These are phyloP conservation scores for Papilio polytes DNA, from an alignment of 1,140 invertebrate species.

Conservation along the genomic window DNA sequence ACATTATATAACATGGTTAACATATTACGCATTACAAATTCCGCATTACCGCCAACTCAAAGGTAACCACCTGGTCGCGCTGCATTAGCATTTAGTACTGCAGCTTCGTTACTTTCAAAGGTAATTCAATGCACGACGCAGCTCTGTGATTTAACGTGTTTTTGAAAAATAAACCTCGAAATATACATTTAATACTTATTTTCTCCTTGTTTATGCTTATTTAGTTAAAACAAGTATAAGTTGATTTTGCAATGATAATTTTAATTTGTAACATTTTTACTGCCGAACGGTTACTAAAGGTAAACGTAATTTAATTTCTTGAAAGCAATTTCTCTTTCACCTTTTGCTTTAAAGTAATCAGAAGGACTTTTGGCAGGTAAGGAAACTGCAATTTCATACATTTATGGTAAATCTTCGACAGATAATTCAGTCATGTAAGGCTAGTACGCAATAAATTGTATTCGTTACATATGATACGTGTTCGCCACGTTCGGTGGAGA, in stretches of 20 bases:
- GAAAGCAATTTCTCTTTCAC: conserved; percentile 3
- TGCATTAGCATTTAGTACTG: conserved; percentile 10
- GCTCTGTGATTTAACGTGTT: background rate
- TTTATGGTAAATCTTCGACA: background rate
- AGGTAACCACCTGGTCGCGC: background rate
- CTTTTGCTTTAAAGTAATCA: background rate
- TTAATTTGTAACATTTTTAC: background rate
- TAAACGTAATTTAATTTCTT: conserved; percentile 13
- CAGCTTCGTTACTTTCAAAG: background rate
- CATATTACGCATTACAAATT: background rate
- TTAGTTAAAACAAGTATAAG: background rate
- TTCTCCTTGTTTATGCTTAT: background rate
- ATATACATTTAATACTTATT: background rate
- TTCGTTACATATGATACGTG: too few species aligned
- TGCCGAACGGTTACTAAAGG: background rate
- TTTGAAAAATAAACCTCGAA: background rate
- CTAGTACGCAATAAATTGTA: too few species aligned
- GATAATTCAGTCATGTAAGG: too few species aligned
- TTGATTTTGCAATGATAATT: background rate
- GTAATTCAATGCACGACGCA: background rate
- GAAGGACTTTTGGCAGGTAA: background rate
- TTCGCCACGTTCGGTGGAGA: too few species aligned
- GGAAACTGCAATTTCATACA: background rate
- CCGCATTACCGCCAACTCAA: background rate
- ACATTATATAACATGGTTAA: background rate